These are phyloP conservation scores for Dasypus novemcinctus DNA, from an alignment of 2,113 vertebrate genomes.

Conservation along the genomic window DNA sequence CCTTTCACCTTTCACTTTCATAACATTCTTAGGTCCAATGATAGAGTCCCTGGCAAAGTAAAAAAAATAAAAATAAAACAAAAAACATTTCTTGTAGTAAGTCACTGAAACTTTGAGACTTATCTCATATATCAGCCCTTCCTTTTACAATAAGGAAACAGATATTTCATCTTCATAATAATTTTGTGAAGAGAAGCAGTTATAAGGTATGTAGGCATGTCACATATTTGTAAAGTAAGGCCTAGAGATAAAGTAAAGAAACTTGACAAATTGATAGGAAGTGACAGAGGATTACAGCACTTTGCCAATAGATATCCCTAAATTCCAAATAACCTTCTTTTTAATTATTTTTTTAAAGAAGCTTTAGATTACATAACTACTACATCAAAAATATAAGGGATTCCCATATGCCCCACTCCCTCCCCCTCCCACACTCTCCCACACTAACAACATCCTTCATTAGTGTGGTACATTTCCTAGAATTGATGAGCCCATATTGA, in stretches of 20 bases:
- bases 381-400: no score
- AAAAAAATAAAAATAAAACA: neutral
- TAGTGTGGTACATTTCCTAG: no score
- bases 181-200: slow-evolving; percentile 22
- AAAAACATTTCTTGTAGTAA: neutral
- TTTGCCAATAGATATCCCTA: neutral
- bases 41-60: neutral
- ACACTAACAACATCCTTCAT: no score
- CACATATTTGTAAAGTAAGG: neutral
- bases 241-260: neutral
- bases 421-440: no score
- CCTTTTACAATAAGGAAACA: neutral
- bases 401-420: no score
- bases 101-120: neutral
- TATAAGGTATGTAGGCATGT: neutral
- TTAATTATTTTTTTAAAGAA: no score
- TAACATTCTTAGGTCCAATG: neutral
- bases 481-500: no score
- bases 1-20: neutral
- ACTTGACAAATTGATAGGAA: neutral
- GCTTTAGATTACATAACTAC: no score
- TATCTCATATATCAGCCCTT: neutral
- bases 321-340: neutral
- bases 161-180: neutral
- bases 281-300: neutral